Conservation (phyloP, 2,888 invertebrate species). For the Meta bourneti region DNA sequence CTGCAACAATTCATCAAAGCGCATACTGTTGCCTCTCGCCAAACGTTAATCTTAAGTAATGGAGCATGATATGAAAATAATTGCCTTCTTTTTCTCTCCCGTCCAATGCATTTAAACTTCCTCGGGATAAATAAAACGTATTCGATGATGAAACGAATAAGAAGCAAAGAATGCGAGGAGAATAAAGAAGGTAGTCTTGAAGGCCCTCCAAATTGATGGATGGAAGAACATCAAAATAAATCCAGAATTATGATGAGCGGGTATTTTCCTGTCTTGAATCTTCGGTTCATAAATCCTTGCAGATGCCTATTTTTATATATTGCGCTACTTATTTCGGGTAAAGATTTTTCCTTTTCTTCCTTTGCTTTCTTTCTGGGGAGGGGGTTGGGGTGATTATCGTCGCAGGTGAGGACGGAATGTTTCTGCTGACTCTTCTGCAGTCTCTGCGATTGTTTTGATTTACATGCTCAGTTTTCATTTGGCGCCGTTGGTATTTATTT, state of each 20-base stretch:
- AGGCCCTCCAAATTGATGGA: slow-evolving; percentile 43
- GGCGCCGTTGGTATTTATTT: not conserved
- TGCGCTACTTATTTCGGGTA: slow-evolving; percentile 32
- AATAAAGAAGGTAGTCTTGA: not conserved
- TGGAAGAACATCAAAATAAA: slow-evolving; percentile 58
- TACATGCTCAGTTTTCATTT: not conserved
- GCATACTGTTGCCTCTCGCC: slow-evolving; percentile 24
- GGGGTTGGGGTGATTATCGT: not conserved
- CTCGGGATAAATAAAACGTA: slow-evolving; percentile 45
- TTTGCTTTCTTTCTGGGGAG: not conserved
- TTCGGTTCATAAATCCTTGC: slow-evolving; percentile 38
- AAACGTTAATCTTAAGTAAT: slow-evolving; percentile 47
- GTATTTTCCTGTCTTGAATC: slow-evolving; percentile 32
- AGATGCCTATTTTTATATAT: slow-evolving; percentile 56
- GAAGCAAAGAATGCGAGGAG: not conserved
- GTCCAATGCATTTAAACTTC: slow-evolving; percentile 31
- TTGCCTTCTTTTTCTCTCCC: slow-evolving; percentile 13
- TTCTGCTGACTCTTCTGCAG: not conserved
- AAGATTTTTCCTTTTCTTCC: slow-evolving; percentile 1
- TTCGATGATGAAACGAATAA: not conserved
- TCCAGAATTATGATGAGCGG: slow-evolving; percentile 62
- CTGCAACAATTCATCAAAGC: slow-evolving; percentile 38
- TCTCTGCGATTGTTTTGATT: not conserved
- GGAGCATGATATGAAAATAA: slow-evolving; percentile 57
- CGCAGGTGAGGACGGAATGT: not conserved